These are phyloP conservation scores for Coryphaenoides rupestris DNA, from an alignment of 2,113 vertebrate genomes.

Conservation along the genomic window DNA sequence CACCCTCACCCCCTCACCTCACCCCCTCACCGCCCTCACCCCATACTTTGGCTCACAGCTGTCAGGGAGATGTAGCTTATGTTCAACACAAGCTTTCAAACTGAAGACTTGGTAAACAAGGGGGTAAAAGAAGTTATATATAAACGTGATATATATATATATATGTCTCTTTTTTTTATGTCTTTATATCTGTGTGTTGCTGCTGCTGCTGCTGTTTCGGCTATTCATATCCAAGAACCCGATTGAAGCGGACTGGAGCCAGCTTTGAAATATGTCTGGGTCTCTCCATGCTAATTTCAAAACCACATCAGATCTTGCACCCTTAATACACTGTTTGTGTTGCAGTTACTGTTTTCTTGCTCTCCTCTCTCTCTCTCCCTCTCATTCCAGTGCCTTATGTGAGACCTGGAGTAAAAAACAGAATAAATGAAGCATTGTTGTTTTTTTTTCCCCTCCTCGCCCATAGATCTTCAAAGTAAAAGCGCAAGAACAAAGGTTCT, in stretches of 20 bases:
- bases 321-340: constrained; percentile 71
- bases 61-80: constrained; percentile 61
- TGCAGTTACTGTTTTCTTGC: constrained; percentile 34
- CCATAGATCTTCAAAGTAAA: constrained; percentile 79
- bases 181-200: constrained; percentile 43
- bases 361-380: constrained; percentile 37
- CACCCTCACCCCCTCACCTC: constrained; percentile 7
- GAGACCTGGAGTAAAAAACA: constrained; percentile 68
- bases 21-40: not conserved
- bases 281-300: constrained; percentile 72
- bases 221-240: constrained; percentile 71
- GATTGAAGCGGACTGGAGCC: constrained; percentile 60
- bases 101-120: constrained; percentile 69
- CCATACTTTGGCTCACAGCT: constrained; percentile 39
- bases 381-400: constrained; percentile 54
- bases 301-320: constrained; percentile 58
- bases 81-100: constrained; percentile 68
- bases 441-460: constrained; percentile 60
- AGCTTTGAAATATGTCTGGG: constrained; percentile 59
- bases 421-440: constrained; percentile 79
- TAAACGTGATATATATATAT: constrained; percentile 45
- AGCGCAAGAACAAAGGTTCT: constrained; percentile 75
- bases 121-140: constrained; percentile 47
- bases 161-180: constrained; percentile 22
- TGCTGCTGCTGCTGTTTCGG: constrained; percentile 63